Base-by-base conservation (phyloP, 2,888 invertebrate genomes). In the Trissolcus japonicus region DNA sequence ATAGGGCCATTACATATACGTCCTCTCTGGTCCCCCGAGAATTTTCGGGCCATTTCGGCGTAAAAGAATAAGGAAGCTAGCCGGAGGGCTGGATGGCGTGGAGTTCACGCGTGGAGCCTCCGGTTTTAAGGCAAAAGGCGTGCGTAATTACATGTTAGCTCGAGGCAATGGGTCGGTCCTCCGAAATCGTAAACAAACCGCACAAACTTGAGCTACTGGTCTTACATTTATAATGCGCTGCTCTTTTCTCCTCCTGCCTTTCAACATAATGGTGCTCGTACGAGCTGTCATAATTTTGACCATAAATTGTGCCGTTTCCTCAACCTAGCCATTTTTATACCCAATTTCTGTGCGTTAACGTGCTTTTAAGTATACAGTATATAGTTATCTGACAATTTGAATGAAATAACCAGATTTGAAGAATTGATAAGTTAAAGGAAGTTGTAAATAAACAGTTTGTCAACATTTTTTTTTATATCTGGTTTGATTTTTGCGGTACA, bases 101-200 rank as follows among this genome's bases (percentile, higher is more conserved):
- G 6, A 35, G 35, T 82, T 82, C 82, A 81, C 83, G 83, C 82
- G 67, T 61, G 67, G 76, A 75, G 71, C 74, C 78, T 71, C 76
- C 62, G 78, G 63, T 80, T 79, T 76, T 72, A 57, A 75, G 77
- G 77, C 69, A 83, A 84, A 79, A 84, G 83, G 76, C 80, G 82
- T 80, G 81, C 81, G 84, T 89, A 89, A 89, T 89, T 89, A 89
- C 89, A 89, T 86, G 86, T 89, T 89, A 89, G 89, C 87, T 83
- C 68, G 73, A 61, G 79, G 74, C 82, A 80, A 73, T 69, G 79
- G 80, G 74, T 63, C 73, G 78, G 67, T 76, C 82, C 80, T 81
- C 82, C 82, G 78, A 84, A 87, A 86, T 83, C 85, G 86, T 88
- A 88, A 88, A 88, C 85, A 88, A 84, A 85, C 85, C 84, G 83